These are phyloP conservation scores for Calonectris borealis DNA, from an alignment of 2,113 vertebrate genomes.

Conservation along the genomic window DNA sequence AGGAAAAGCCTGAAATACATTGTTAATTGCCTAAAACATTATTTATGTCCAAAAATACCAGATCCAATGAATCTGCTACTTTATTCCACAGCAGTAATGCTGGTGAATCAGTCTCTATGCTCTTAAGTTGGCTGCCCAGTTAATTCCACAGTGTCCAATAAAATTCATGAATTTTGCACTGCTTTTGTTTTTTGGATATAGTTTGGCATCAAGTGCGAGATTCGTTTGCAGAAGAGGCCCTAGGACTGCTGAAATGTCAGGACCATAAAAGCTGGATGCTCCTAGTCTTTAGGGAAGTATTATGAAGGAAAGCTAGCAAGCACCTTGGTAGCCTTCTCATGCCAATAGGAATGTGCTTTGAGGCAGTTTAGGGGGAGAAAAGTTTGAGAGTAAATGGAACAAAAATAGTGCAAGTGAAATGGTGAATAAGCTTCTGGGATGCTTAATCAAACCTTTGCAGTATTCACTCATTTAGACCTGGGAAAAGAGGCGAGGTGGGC, in stretches of 20 bases:
- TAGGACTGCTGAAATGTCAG: not conserved
- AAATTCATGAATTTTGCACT: not conserved
- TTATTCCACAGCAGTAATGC: not conserved
- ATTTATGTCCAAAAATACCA: not conserved
- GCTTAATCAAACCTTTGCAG: not conserved
- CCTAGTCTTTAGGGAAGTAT: not conserved
- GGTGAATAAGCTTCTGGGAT: fast-evolving
- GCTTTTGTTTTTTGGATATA: not conserved
- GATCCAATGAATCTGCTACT: not conserved
- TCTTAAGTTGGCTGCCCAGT: not conserved
- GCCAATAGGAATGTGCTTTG: not conserved
- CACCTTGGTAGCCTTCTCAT: not conserved
- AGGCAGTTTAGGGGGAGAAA: not conserved
- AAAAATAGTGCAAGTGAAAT: not conserved
- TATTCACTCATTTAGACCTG: not conserved
- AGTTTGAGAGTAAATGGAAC: not conserved
- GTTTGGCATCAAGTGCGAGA: not conserved
- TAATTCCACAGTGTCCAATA: not conserved
- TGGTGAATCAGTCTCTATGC: not conserved
- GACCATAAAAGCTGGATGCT: not conserved
- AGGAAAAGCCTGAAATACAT: not conserved
- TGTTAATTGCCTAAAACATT: not conserved
- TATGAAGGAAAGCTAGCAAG: not conserved
- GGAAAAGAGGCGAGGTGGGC: not conserved
- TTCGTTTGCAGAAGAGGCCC: fast-evolving